A percentile compares a stretch with the other conserved stretches of the same genome.
Evolutionary conservation across 1,140 invertebrate genomes (phyloP).

Genomic region (Brachionus calyciflorus): DNA sequence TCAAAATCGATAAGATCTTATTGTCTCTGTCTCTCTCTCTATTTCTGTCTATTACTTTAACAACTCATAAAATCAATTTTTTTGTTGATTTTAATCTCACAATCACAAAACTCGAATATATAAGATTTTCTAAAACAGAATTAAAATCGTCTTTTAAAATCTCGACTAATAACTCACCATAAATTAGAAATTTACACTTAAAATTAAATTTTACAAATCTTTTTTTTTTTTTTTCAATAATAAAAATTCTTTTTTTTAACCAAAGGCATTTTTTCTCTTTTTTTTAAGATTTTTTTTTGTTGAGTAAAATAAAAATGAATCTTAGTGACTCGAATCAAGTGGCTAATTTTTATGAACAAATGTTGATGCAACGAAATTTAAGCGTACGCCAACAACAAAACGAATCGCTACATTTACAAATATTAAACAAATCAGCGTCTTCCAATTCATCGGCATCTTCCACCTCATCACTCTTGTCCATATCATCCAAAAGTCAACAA

Average conservation of each 20-base stretch:
- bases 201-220: not conserved
- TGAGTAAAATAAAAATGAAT: slow-evolving; percentile 20
- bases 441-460: slow-evolving; percentile 23
- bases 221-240: no score
- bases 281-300: not conserved
- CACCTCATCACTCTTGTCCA: slow-evolving; percentile 4
- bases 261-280: no score
- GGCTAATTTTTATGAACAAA: slow-evolving; percentile 32
- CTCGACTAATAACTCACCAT: slow-evolving; percentile 17
- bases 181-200: not conserved
- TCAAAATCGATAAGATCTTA: slow-evolving; percentile 9
- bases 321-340: not conserved
- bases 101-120: not conserved
- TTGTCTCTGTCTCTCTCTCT: not conserved
- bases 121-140: slow-evolving; percentile 9
- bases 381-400: not conserved
- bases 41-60: no score
- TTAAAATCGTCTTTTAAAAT: no score
- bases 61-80: slow-evolving; percentile 14
- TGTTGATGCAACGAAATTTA: slow-evolving; percentile 29
- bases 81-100: not conserved
- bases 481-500: slow-evolving; percentile 19
- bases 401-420: not conserved
- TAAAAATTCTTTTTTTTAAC: no score
- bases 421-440: slow-evolving; percentile 7